Evolutionary conservation across 2,888 invertebrate genomes (phyloP).

Genomic region (Seladonia tumulorum): DNA sequence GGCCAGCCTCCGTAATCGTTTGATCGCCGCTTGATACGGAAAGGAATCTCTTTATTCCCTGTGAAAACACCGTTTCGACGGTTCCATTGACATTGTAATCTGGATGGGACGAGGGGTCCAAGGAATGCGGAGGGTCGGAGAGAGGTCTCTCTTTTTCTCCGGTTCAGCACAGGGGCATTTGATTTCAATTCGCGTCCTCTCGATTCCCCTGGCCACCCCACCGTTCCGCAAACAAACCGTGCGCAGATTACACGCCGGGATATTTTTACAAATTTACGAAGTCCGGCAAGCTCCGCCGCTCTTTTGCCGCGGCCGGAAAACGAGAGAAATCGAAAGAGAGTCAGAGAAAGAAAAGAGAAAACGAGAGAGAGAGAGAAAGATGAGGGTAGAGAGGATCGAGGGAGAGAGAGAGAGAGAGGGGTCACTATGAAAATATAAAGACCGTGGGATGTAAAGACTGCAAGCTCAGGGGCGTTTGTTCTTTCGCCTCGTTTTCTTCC

Average conservation of each 20-base stretch:
- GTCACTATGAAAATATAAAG: slow-evolving; percentile 72
- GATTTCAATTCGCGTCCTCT: slow-evolving; percentile 59
- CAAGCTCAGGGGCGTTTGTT: slow-evolving; percentile 73
- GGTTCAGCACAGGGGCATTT: slow-evolving; percentile 21
- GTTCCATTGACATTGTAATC: slow-evolving; percentile 63
- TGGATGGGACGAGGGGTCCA: slow-evolving; percentile 44
- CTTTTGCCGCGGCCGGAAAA: neutral
- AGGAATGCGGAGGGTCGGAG: slow-evolving; percentile 46
- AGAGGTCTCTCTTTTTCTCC: neutral
- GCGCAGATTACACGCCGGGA: slow-evolving; percentile 58
- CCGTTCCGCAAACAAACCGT: slow-evolving; percentile 55
- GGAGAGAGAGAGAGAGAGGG: slow-evolving; percentile 15
- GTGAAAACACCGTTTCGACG: slow-evolving; percentile 53
- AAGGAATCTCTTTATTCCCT: slow-evolving; percentile 57
- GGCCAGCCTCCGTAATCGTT: slow-evolving; percentile 35
- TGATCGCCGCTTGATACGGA: slow-evolving; percentile 52
- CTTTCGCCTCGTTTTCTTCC: slow-evolving; percentile 70
- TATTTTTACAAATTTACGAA: slow-evolving; percentile 68
- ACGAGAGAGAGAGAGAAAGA: neutral
- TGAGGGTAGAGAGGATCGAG: neutral
- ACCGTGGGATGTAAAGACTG: slow-evolving; percentile 72
- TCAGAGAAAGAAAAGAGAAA: neutral
- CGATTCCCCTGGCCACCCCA: slow-evolving; percentile 25
- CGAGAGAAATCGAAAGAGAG: neutral
- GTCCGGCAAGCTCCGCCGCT: slow-evolving; percentile 25